phyloP scores from a whole-genome alignment of 2,113 vertebrate genomes.

The Cavia aperea region DNA sequence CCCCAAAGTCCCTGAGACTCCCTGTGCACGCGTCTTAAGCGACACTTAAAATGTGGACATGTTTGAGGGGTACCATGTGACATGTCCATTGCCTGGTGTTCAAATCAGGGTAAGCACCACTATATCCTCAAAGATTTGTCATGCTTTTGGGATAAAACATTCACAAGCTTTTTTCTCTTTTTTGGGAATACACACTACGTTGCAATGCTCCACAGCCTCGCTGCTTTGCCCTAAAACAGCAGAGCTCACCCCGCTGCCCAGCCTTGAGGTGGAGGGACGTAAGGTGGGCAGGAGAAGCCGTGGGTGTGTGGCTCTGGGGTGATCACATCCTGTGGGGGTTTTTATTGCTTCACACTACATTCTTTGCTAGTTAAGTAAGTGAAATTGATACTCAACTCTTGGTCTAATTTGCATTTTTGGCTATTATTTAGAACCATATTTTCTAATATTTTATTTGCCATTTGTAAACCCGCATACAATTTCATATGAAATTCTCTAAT shows the following conservation, averaged over 20 bases:
- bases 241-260: too few species aligned
- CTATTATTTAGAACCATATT: background rate
- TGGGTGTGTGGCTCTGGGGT: background rate
- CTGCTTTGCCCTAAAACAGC: background rate
- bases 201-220: too few species aligned
- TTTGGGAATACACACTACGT: too few species aligned
- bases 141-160: background rate
- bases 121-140: background rate
- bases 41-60: background rate
- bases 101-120: background rate
- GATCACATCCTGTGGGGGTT: background rate
- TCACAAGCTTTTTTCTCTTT: background rate
- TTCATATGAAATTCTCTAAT: slow-evolving; percentile 6
- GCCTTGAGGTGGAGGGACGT: background rate
- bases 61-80: background rate
- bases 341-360: background rate
- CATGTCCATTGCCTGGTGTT: background rate
- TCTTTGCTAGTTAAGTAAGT: background rate
- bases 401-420: background rate
- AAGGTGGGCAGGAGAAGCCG: background rate
- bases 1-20: background rate
- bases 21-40: background rate
- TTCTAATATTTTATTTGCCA: slow-evolving; percentile 16
- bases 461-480: background rate
- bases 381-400: background rate